Base-by-base conservation (phyloP, 64 coral and sea anemone genomes). In the Pocillopora damicornis region DNA sequence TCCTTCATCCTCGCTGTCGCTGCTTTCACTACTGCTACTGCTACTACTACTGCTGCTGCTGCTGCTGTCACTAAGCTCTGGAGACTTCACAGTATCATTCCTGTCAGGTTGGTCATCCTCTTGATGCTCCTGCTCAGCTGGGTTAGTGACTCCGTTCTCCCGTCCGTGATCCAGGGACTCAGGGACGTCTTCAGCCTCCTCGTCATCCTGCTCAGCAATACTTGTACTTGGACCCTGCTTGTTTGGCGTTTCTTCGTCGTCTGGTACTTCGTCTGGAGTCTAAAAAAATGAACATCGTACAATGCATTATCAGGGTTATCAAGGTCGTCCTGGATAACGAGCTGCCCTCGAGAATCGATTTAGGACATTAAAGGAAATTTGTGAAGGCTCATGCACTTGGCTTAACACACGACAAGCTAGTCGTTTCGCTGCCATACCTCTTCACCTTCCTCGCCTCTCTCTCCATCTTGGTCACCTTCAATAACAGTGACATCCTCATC, bases 401-500 rank as follows among this genome's bases (percentile, higher is more conserved):
- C 42, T 51, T 51, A 51, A 7, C 42, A 7, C 42, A 51, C 7
- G 42, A 51, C 42, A 7, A 7, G 42, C 42, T 2, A 51, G 42
- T 51, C 42, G 42, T 51, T 51, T 51, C 3, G 7, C 42, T 37
- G 66, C 36, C 74, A 61, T 69, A 36, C 77, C 26, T 61, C 74
- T 78, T 86, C 61, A 59, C 71, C 61, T 35, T 83, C 59, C 2
- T 15, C 80, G 71, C 64, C 63, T 10, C 87, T 66, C 34, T 58
- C 64, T 56, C 75, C 60, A 30, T 83, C 74, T 37, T 90, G 37
- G 1, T 78, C 75, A 63, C 35, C 60, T 71, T 79, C 75, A 60
- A 91, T 77, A 2, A 91, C 80, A 35, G 84, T 87, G 9, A 91
- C 75, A 22, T 91, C 90, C 35, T 87, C 90, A 64, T 91, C 90